These are phyloP conservation scores for Eristalinus aeneus DNA, from an alignment of 2,888 invertebrate species.

Conservation along the genomic window DNA sequence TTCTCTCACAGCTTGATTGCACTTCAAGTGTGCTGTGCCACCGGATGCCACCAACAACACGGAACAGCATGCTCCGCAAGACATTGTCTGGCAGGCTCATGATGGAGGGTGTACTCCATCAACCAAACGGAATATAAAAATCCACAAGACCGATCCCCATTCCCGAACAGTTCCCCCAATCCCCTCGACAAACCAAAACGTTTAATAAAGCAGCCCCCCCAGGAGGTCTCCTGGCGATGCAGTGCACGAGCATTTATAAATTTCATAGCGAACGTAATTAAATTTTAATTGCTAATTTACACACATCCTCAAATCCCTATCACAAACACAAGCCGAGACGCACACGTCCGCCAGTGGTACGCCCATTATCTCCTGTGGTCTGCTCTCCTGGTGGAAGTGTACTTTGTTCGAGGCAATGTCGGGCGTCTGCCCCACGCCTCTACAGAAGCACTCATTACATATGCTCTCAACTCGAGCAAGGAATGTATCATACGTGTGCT, in stretches of 20 bases:
- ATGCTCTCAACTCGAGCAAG: conserved; percentile 49
- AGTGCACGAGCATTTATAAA: conserved; percentile 50
- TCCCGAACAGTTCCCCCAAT: background rate
- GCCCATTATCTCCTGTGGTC: conserved; percentile 66
- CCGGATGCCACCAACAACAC: background rate
- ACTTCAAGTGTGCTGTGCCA: background rate
- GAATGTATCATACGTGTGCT: conserved; percentile 22
- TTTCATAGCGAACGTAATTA: conserved; percentile 63
- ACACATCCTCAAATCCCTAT: conserved; percentile 51
- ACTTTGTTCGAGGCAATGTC: conserved; percentile 23
- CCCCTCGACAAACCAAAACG: background rate
- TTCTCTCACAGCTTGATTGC: background rate
- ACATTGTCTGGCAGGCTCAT: background rate
- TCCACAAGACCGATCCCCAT: background rate
- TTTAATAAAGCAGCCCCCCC: background rate
- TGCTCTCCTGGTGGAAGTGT: conserved; percentile 35
- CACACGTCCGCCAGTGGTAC: conserved; percentile 30
- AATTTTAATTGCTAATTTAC: conserved; percentile 70
- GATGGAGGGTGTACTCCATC: background rate
- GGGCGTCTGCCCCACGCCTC: background rate
- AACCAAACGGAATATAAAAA: background rate
- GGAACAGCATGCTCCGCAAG: background rate
- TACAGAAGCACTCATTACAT: conserved; percentile 43
- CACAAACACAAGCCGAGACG: conserved; percentile 16
- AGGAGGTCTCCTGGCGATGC: background rate